Evolutionary conservation across 2,888 invertebrate species (phyloP).

Genomic region (Ormyrus nitidulus): DNA sequence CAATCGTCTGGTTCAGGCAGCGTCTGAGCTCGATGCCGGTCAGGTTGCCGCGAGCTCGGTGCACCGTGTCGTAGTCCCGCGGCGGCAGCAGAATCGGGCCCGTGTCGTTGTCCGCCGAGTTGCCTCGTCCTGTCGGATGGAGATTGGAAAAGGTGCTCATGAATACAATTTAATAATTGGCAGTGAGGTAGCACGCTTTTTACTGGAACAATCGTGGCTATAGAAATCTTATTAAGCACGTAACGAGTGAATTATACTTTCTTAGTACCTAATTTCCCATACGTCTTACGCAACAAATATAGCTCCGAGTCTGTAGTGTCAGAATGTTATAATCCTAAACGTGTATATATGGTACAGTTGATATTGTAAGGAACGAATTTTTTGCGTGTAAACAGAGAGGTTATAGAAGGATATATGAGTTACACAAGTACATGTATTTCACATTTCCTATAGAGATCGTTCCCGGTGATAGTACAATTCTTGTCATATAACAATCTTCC

Average conservation of each 20-base stretch:
- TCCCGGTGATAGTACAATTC: slow-evolving; percentile 31
- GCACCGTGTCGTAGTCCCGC: slow-evolving; percentile 95
- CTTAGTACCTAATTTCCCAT: too few species aligned
- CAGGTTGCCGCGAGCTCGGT: slow-evolving; percentile 85
- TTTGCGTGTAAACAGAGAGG: not conserved
- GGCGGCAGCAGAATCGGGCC: slow-evolving; percentile 93
- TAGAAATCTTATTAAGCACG: too few species aligned
- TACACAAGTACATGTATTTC: slow-evolving; percentile 1
- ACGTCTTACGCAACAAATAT: too few species aligned
- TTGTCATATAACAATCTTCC: slow-evolving; percentile 33
- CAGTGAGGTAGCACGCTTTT: too few species aligned
- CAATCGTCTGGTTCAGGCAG: slow-evolving; percentile 84
- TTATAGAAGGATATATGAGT: not conserved
- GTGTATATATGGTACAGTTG: not conserved
- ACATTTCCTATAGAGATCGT: slow-evolving; percentile 24
- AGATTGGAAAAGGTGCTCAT: not conserved
- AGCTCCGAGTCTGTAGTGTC: too few species aligned
- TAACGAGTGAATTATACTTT: too few species aligned
- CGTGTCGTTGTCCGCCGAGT: slow-evolving; percentile 71
- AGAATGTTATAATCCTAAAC: not conserved
- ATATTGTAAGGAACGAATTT: too few species aligned
- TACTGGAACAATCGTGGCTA: too few species aligned
- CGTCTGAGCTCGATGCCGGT: slow-evolving; percentile 84
- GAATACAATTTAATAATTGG: too few species aligned
- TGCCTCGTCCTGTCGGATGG: slow-evolving; percentile 68